phyloP scores from a whole-genome alignment of 2,888 invertebrate species.

The Dexiosoma caninum region DNA sequence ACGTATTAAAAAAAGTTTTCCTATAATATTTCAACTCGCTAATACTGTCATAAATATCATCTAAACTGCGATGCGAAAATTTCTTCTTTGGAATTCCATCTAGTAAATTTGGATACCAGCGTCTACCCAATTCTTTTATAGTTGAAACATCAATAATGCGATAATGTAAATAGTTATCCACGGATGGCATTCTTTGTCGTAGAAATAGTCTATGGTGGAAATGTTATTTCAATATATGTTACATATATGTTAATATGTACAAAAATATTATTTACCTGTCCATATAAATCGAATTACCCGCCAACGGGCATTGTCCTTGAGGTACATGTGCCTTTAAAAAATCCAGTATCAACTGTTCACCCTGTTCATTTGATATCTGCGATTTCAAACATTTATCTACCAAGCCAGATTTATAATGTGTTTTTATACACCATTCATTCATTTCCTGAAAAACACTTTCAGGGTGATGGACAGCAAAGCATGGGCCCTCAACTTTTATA shows the following conservation, averaged over 20 bases:
- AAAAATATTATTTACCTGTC: slow-evolving; percentile 80
- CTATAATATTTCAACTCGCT: slow-evolving; percentile 89
- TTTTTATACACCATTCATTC: slow-evolving; percentile 89
- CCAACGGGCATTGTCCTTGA: slow-evolving; percentile 84
- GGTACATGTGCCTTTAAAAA: slow-evolving; percentile 82
- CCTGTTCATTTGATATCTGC: slow-evolving; percentile 81
- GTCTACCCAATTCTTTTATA: slow-evolving; percentile 88
- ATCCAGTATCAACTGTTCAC: slow-evolving; percentile 84
- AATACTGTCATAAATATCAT: slow-evolving; percentile 92
- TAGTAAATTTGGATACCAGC: slow-evolving; percentile 86
- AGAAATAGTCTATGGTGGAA: slow-evolving; percentile 81
- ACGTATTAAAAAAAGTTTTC: slow-evolving; percentile 80
- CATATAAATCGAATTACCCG: slow-evolving; percentile 92
- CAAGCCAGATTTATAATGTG: slow-evolving; percentile 91
- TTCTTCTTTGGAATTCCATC: slow-evolving; percentile 81
- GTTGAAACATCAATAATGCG: slow-evolving; percentile 95
- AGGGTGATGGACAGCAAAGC: slow-evolving; percentile 88
- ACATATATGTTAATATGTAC: no score
- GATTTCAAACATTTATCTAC: slow-evolving; percentile 86
- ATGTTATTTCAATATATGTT: background rate
- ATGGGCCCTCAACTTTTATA: slow-evolving; percentile 85
- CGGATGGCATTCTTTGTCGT: slow-evolving; percentile 85
- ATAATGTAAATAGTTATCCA: slow-evolving; percentile 91
- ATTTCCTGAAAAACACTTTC: slow-evolving; percentile 85
- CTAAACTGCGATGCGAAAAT: slow-evolving; percentile 85